Conservation (phyloP, 2,888 invertebrate genomes). For the Drosophila longiperda region DNA sequence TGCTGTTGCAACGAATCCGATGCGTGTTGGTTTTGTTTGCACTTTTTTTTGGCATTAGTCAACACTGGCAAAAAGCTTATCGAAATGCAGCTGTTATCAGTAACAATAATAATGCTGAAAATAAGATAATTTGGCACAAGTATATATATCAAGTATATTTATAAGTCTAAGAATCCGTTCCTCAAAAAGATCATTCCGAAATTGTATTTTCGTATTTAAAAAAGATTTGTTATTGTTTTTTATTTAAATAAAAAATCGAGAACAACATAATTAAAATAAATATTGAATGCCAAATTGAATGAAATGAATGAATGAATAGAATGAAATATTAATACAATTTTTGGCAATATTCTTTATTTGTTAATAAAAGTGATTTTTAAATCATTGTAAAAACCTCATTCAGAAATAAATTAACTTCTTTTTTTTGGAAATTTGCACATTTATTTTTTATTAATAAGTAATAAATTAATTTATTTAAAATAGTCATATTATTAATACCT, state of each 20-base stretch:
- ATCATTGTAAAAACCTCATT: not conserved
- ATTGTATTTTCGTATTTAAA: not conserved
- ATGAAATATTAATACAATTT: rapidly evolving
- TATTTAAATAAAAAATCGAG: not conserved
- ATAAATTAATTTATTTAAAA: not conserved
- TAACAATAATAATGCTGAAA: not conserved
- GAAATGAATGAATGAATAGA: no score
- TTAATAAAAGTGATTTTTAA: not conserved
- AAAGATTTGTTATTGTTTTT: not conserved
- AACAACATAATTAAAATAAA: no score
- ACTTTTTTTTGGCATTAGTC: conserved; percentile 15
- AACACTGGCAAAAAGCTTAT: conserved; percentile 27
- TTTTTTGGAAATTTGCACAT: not conserved
- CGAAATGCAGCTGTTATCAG: not conserved
- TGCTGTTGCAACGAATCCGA: conserved; percentile 14
- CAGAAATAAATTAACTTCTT: not conserved
- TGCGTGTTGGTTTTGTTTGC: conserved; percentile 14
- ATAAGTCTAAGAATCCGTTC: not conserved
- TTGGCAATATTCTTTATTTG: not conserved
- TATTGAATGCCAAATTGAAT: no score
- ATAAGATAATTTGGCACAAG: not conserved
- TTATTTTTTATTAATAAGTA: not conserved
- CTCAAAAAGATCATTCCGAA: no score
- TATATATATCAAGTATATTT: not conserved
- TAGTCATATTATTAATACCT: no score